A percentile compares a stretch with the other conserved stretches of the same genome.
phyloP scores from a whole-genome alignment of 2,113 vertebrate species.

The Anguilla rostrata region DNA sequence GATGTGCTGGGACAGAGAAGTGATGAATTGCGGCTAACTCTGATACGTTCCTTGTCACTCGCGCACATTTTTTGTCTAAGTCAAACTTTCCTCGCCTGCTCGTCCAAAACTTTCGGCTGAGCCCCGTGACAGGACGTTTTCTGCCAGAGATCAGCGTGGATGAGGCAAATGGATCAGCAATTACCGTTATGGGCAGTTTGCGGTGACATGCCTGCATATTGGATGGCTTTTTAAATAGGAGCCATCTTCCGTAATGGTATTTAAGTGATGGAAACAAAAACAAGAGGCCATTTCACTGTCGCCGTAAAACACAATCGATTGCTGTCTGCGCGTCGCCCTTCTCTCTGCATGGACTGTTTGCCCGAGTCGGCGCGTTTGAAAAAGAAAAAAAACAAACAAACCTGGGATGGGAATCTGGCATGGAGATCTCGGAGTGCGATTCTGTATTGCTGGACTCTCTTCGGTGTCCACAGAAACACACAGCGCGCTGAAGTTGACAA shows the following conservation, averaged over 20 bases:
- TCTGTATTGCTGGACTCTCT: not conserved
- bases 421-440: not conserved
- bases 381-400: not conserved
- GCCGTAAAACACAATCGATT: slow-evolving; percentile 65
- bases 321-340: slow-evolving; percentile 45
- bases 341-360: slow-evolving; percentile 33
- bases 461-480: too few species aligned
- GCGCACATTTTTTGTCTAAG: not conserved
- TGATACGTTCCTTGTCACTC: slow-evolving; percentile 14
- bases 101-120: slow-evolving; percentile 61
- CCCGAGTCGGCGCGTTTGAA: not conserved
- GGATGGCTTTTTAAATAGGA: slow-evolving; percentile 76
- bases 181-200: slow-evolving; percentile 74
- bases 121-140: slow-evolving; percentile 67
- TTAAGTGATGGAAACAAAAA: slow-evolving; percentile 64
- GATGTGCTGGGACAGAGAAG: not conserved
- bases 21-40: not conserved
- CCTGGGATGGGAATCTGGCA: not conserved
- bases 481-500: too few species aligned
- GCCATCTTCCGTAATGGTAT: slow-evolving; percentile 71
- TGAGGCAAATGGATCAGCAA: slow-evolving; percentile 73
- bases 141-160: slow-evolving; percentile 62
- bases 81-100: slow-evolving; percentile 57
- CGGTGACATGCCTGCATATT: slow-evolving; percentile 77
- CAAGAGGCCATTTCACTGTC: slow-evolving; percentile 65